Base-by-base conservation (phyloP, 2,113 vertebrate species). In the Oncorhynchus nerka region DNA sequence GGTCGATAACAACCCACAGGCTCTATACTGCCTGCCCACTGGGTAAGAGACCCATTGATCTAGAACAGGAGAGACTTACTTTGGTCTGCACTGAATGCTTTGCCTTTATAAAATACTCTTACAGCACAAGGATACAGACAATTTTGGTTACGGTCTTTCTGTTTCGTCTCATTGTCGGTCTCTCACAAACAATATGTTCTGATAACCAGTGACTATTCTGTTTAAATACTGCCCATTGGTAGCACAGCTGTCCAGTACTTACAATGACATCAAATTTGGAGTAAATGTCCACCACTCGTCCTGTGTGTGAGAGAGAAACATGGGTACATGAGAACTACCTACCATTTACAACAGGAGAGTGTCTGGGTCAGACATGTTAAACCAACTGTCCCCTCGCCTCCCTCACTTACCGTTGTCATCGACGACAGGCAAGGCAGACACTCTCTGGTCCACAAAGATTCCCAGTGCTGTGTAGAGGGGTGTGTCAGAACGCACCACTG, bases 251-350 rank as follows among this genome's bases (percentile, higher is more conserved):
- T 32, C 67, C 70, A 49, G 22, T 28, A 99, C 97, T 97, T 93
- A 99, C 97, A 80, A 99, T 99, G 68, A 98, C 97, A 12, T 98
- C 97, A 81, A 99, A 99, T 85, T 99, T 99, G 69, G 97, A 99
- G 91, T 99, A 99, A 85, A 99, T 98, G 83, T 99, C 97, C 83
- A 98, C 96, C 82, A 98, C 97, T 74, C 94, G 95, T 51, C 97
- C 97, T 99, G 74, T 65, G 84, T 34, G 39, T 51, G 51, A 79
- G 73, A 89, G 81, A 68, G 59, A 48, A 32, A 67, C 7, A 72
- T 45, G 16, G 80, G 30, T 55, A 13, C 4, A 68, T 34, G 30
- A 24, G 20, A 24, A 22, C 6, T 16, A 22, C 59, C 19, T 22
- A 62, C n/a, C 5, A 67, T 28, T 3, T 11, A 45, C 39, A 45